Evolutionary conservation across 2,113 vertebrate genomes (phyloP).

Genomic region (Turnix velox): DNA sequence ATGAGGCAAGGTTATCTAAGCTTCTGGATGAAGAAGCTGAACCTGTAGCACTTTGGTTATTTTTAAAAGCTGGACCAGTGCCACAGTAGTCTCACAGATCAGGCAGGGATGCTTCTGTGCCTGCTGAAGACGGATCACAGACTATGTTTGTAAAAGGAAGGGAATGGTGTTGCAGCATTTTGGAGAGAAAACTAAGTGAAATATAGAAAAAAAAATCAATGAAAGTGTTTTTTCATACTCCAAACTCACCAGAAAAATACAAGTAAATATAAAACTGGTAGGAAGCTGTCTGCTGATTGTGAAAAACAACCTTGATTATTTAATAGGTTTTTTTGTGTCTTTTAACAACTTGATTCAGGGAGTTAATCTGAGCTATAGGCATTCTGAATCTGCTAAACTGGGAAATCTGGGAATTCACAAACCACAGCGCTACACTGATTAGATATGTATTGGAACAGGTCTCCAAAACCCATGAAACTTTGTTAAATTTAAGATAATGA

Average conservation of each 20-base stretch:
- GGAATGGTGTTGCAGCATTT: background rate
- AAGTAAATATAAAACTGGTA: background rate
- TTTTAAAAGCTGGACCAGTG: background rate
- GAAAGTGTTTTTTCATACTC: background rate
- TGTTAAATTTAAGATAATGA: background rate
- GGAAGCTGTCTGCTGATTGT: background rate
- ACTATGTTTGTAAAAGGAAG: background rate
- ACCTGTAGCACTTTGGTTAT: background rate
- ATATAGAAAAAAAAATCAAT: background rate
- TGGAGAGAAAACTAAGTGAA: background rate
- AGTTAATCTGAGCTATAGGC: background rate
- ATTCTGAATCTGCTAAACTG: background rate
- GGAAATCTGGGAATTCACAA: background rate
- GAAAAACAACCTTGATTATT: background rate
- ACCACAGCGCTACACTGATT: background rate
- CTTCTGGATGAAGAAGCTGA: background rate
- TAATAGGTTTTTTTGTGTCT: background rate
- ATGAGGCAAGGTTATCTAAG: background rate
- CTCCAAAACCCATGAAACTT: background rate
- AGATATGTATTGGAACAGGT: rapidly evolving
- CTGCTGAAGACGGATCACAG: background rate
- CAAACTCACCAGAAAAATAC: background rate
- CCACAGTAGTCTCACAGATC: background rate
- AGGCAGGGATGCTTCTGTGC: background rate
- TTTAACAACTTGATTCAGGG: background rate